Evolutionary conservation across 1,140 invertebrate species (phyloP).

Genomic region (Planococcus citri): DNA sequence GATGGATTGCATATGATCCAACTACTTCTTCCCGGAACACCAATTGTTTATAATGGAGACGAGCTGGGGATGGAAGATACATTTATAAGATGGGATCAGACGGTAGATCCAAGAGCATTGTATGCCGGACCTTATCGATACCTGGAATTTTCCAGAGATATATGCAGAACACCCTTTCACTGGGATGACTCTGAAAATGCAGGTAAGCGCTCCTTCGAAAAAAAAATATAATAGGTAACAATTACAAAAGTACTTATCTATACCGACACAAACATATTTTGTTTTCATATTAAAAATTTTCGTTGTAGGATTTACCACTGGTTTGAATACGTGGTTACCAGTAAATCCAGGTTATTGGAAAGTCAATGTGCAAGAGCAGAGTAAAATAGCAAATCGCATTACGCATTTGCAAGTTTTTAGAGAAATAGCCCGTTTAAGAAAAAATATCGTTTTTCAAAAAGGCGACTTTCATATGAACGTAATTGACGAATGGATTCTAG

Average conservation of each 20-base stretch:
- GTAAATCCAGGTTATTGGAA: conserved; percentile 23
- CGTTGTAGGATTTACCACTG: conserved; percentile 24
- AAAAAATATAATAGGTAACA: too few species aligned
- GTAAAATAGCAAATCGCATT: background rate
- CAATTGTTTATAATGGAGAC: conserved; percentile 64
- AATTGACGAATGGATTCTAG: conserved; percentile 23
- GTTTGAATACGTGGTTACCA: conserved; percentile 22
- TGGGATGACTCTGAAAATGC: conserved; percentile 49
- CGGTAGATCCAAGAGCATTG: conserved; percentile 35
- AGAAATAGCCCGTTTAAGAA: conserved; percentile 17
- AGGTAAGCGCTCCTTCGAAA: too few species aligned
- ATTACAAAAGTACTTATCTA: too few species aligned
- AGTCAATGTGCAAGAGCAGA: conserved; percentile 14
- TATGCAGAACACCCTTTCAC: conserved; percentile 57
- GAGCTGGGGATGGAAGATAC: conserved; percentile 62
- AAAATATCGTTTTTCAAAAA: conserved; percentile 20
- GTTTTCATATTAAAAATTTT: too few species aligned
- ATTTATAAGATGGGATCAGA: conserved; percentile 41
- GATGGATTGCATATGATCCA: conserved; percentile 63
- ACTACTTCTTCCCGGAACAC: conserved; percentile 56
- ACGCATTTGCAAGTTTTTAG: conserved; percentile 22
- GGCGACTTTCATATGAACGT: conserved; percentile 23
- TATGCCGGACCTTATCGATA: conserved; percentile 39
- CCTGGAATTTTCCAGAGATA: conserved; percentile 42
- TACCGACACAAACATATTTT: too few species aligned